Evolutionary conservation across 2,888 invertebrate species (phyloP).

Genomic region (Nycteola revayana): DNA sequence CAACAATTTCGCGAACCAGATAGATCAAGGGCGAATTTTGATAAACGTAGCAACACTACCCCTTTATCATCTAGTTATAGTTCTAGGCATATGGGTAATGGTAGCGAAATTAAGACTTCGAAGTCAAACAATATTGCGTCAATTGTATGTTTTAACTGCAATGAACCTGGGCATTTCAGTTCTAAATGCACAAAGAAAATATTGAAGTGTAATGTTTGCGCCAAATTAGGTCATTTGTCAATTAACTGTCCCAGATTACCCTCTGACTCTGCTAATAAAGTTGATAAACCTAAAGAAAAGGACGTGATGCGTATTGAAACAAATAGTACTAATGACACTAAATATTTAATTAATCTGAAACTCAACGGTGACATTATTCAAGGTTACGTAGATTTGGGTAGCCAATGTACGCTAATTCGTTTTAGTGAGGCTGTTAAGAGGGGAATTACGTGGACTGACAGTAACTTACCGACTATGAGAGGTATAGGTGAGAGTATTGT

Average conservation of each 20-base stretch:
- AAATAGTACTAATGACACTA: background rate
- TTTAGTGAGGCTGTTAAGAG: background rate
- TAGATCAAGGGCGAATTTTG: no score
- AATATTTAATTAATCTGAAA: slow-evolving; percentile 1
- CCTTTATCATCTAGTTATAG: no score
- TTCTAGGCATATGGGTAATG: no score
- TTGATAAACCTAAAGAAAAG: background rate
- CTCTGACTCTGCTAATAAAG: background rate
- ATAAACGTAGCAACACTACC: no score
- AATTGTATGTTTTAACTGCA: slow-evolving; percentile 5
- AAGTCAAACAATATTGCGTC: background rate
- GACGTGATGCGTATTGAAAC: background rate
- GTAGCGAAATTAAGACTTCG: no score
- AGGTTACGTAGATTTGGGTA: slow-evolving; percentile 11
- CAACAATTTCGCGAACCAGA: slow-evolving; percentile 1
- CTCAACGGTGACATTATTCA: background rate
- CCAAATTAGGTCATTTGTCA: slow-evolving; percentile 3
- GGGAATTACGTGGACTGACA: slow-evolving; percentile 1
- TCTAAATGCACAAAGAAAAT: slow-evolving; percentile 9
- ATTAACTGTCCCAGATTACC: slow-evolving; percentile 5
- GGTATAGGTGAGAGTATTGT: slow-evolving; percentile 8
- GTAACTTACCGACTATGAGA: slow-evolving; percentile 4
- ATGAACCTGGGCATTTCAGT: slow-evolving; percentile 7
- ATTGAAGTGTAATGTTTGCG: slow-evolving; percentile 7
- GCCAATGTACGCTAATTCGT: slow-evolving; percentile 9